Percentiles rank a stretch among this genome's conserved stretches.
phyloP scores from a whole-genome alignment of 2,113 vertebrate species.

The Meriones unguiculatus region DNA sequence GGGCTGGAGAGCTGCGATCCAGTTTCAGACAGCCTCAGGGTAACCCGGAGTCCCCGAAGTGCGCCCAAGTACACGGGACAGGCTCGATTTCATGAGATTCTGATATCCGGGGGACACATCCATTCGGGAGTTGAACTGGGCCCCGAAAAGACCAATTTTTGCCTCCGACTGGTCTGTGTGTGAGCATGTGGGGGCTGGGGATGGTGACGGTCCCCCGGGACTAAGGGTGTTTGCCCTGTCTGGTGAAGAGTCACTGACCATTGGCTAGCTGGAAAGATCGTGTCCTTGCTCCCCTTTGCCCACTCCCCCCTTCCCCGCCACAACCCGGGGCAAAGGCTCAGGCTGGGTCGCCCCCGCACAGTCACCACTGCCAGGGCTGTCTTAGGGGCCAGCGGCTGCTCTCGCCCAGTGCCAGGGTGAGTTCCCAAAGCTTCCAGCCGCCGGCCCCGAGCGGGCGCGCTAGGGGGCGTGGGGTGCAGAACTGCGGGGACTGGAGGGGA shows the following conservation, averaged over 20 bases:
- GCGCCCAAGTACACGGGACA: conserved; percentile 28
- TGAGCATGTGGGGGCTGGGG: neutral
- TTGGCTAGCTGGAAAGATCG: neutral
- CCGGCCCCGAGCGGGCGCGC: neutral
- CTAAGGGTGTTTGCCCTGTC: neutral
- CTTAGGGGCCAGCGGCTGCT: neutral
- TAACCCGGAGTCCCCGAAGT: neutral
- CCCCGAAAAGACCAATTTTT: neutral
- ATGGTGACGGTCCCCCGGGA: neutral
- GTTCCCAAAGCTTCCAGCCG: conserved; percentile 39
- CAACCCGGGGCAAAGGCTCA: neutral
- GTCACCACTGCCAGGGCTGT: neutral
- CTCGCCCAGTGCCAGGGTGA: neutral
- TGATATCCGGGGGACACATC: conserved; percentile 11
- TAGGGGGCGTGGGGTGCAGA: neutral
- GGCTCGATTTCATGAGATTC: conserved; percentile 67
- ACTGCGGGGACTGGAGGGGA: neutral
- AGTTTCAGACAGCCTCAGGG: neutral
- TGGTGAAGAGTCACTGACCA: neutral
- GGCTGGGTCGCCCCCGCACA: neutral
- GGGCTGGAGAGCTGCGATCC: conserved; percentile 14
- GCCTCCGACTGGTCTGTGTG: neutral
- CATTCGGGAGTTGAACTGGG: neutral
- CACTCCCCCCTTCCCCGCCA: neutral
- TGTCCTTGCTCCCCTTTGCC: neutral